Base-by-base conservation (phyloP, 2,888 invertebrate genomes). In the Drosophila yooni region DNA sequence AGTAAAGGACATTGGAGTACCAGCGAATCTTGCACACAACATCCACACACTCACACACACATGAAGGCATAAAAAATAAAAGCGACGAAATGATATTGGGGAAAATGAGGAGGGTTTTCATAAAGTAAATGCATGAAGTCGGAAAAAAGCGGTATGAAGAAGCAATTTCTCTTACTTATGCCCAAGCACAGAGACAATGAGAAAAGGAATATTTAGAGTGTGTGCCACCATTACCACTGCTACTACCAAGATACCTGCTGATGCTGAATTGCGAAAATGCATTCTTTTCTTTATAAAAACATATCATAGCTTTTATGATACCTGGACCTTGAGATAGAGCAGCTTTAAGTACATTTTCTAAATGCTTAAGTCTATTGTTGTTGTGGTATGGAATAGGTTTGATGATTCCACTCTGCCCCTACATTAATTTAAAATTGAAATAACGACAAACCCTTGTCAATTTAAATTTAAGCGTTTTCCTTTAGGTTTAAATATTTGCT, bases 121-220 rank as follows among this genome's bases (percentile, higher is more conserved):
- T 72, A 72, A 79, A 79, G 76, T 46, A 72, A 79, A 75, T 65
- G 76, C 65, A 77, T 52, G 63, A 68, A 70, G 76, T 56, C 73
- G 63, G 81, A 74, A 75, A 71, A 82, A 82, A 79, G 66, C 78
- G 74, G 33, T 58, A 81, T 77, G 82, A 86, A 74, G 70, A 70
- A 86, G 82, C 81, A 64, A 88, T 88, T 83, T 89, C 74, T 88
- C 87, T 79, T 88, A 82, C 87, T 88, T 88, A 88, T 57, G 68
- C 51, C 50, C 62, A 65, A 53, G 61, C 51, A 66, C 70, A 57
- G 38, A 43, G 10, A 69, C 50, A 68, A 64, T 65, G 56, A 54
- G 67, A 57, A 72, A 52, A 57, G 56, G 50, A 67, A 38, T 52
- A 5, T 5, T 40, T 13, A 46, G 48, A 64, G 63, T 38, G 58